Percentiles rank a stretch among this genome's conserved stretches.
These are phyloP conservation scores for Squalus acanthias DNA, from an alignment of 2,797 vertebrate genomes.

Conservation along the genomic window DNA sequence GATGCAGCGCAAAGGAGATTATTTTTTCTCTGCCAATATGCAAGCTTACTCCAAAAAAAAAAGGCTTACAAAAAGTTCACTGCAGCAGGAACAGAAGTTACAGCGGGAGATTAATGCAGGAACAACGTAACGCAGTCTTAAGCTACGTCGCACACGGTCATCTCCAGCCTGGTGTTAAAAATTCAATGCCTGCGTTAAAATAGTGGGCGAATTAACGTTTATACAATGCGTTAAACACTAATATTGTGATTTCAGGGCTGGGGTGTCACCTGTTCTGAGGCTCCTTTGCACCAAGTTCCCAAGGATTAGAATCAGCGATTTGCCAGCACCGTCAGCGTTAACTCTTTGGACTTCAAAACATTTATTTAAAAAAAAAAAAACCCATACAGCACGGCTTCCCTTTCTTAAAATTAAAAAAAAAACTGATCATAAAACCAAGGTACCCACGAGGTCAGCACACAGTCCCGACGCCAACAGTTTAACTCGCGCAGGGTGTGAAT, in stretches of 20 bases:
- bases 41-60: neutral
- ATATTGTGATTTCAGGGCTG: neutral
- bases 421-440: constrained; percentile 1
- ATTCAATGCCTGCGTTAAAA: constrained; percentile 3
- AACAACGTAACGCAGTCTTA: neutral
- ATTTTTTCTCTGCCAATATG: neutral
- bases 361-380: constrained; percentile 17
- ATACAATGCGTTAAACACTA: neutral
- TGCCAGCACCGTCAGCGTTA: neutral
- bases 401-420: neutral
- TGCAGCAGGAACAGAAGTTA: neutral
- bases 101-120: neutral
- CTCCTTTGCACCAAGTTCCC: neutral
- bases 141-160: neutral
- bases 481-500: neutral
- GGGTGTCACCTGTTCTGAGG: neutral
- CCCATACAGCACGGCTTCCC: neutral
- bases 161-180: neutral
- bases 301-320: neutral
- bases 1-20: neutral
- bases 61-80: neutral
- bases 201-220: neutral
- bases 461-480: neutral
- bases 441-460: neutral
- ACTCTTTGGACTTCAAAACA: constrained; percentile 22